These are phyloP conservation scores for Enteromius fasciolatus DNA, from an alignment of 2,797 vertebrate genomes.

Conservation along the genomic window DNA sequence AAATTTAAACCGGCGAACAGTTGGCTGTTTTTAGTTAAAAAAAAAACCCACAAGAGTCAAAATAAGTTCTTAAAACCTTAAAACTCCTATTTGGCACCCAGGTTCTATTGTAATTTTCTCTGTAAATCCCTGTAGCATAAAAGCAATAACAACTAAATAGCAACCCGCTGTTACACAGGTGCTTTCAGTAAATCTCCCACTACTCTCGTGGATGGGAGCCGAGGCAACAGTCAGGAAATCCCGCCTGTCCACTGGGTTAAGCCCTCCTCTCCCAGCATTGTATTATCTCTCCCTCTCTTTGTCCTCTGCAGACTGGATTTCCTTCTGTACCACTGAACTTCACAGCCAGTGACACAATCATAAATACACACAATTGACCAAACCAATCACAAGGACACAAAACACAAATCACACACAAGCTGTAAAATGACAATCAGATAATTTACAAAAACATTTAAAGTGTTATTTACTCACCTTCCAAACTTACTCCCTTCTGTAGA, in stretches of 20 bases:
- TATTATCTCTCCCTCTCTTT: constrained; percentile 74
- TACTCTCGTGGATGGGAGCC: constrained; percentile 63
- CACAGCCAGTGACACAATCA: constrained; percentile 49
- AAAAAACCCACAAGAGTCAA: neutral
- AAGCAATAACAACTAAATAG: constrained; percentile 11
- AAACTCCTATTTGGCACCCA: neutral
- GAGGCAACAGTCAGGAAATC: constrained; percentile 76
- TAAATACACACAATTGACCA: constrained; percentile 12
- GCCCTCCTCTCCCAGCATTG: constrained; percentile 69
- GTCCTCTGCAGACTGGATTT: constrained; percentile 70
- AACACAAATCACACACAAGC: neutral
- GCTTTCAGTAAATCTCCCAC: constrained; percentile 33
- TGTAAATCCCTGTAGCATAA: neutral
- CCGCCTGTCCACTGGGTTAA: constrained; percentile 70
- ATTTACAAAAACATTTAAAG: neutral
- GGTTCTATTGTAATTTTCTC: constrained; percentile 5
- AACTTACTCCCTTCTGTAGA: neutral
- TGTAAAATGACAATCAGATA: neutral
- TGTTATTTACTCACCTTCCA: neutral
- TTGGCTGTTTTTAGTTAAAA: neutral
- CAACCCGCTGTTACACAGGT: constrained; percentile 25
- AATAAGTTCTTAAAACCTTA: neutral
- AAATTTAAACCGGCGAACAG: neutral
- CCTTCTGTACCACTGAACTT: constrained; percentile 65
- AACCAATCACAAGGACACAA: constrained; percentile 13